phyloP scores from a whole-genome alignment of 1,140 invertebrate species.

The Euschistus heros region DNA sequence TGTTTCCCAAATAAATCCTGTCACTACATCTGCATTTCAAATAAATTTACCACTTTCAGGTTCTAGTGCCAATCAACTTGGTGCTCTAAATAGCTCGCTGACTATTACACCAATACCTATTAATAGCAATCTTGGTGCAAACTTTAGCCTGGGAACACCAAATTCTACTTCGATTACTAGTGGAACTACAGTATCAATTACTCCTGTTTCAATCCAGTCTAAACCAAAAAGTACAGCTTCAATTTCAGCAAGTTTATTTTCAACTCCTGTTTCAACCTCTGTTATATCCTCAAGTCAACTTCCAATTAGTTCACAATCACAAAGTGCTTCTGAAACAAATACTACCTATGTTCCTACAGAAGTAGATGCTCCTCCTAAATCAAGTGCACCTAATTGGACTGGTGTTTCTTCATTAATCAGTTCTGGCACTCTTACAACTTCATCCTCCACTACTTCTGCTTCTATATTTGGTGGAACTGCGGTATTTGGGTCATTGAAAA shows the following conservation, averaged over 20 bases:
- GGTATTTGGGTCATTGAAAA: neutral
- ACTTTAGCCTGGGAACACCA: neutral
- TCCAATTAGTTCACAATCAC: too few species aligned
- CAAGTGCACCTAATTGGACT: slow-evolving; percentile 10
- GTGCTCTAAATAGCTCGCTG: slow-evolving; percentile 19
- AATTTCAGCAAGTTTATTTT: too few species aligned
- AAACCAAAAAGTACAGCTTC: too few species aligned
- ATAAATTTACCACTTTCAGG: neutral
- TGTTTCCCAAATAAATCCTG: neutral
- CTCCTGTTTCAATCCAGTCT: neutral
- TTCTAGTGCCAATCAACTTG: neutral
- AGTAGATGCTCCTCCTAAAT: slow-evolving; percentile 7
- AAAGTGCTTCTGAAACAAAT: too few species aligned
- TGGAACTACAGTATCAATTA: neutral
- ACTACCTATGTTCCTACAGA: slow-evolving; percentile 6
- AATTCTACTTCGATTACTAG: neutral
- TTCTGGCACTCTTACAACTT: neutral
- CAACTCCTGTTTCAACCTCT: too few species aligned
- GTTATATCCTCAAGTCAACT: neutral
- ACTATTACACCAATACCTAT: neutral
- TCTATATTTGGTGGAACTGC: neutral
- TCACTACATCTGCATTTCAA: neutral
- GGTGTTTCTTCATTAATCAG: slow-evolving; percentile 6
- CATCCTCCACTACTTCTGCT: neutral
- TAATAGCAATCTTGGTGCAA: neutral